Evolutionary conservation across 1,140 invertebrate species (phyloP), one percentile per base, ranked within the genome.

Genomic region (Battus philenor): DNA sequence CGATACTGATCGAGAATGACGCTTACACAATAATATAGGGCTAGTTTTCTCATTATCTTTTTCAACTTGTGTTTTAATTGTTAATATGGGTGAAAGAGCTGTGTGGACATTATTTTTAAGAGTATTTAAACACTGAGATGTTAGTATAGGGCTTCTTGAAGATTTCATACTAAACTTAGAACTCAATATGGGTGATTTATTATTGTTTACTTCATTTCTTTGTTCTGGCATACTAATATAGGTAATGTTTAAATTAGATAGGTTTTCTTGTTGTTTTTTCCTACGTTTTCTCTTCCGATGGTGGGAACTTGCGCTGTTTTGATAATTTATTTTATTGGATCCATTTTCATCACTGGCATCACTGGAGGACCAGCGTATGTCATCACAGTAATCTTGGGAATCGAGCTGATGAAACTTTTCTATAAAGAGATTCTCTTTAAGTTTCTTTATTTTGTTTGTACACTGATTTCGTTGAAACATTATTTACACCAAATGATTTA

Each of bases 351-450:
- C 79, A 52, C 76, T 77, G 1, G 70, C 73, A 24, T 75, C 70
- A 43, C 70, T 79, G 0, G 55, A 66, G 4, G 72, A 67, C 73
- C 73, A 81, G 26, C 56, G 65, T n/a, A 83, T 83, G 34, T 74
- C 69, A 43, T 77, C 66, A 10, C 26, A 47, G 12, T 50, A 34
- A 38, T 75, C 62, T 57, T 80, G 75, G 11, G 71, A 72, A 43
- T 75, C 67, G 39, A 83, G 36, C 18, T 77, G 48, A 9, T 47
- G 8, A 41, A 80, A 81, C 54, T 76, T 77, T 2, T 64, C 36
- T 9, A 30, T 38, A 49, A 79, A 78, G 31, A 46, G 6, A 10
- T 61, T 71, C 47, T 70, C 62, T 46, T 61, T 65, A 11, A 51
- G 50, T 29, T 67, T 69, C 47, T 63, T 59, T 65, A 71, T 81